Evolutionary conservation across 2,888 invertebrate genomes (phyloP), one percentile per base, ranked within the genome.

Genomic region (Tholera decimalis): DNA sequence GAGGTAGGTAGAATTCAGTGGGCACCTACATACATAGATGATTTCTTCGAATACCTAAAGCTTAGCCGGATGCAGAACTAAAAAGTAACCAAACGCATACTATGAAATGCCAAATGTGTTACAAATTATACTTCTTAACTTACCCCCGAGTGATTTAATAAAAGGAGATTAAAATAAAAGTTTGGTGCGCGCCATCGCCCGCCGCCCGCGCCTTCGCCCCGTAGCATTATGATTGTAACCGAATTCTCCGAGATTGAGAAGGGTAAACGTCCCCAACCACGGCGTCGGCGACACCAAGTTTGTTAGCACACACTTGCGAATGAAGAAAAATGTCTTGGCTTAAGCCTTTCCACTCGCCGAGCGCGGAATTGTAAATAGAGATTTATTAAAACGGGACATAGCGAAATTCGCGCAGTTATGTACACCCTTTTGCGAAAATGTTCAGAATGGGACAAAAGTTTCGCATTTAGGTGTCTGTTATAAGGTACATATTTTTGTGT

Each of bases 291-390:
- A 85, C 90, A 87, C 77, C 83, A 87, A 90, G 88, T 93, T 93
- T 92, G 93, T 93, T 92, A 93, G 91, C 92, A 89, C 92, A 92
- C 88, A 92, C 91, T 90, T 86, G 90, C 86, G 93, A 94, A 95
- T 95, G 94, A 94, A 94, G 94, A 95, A 94, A 94, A 94, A 95
- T 95, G 94, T 93, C 91, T 91, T 87, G 89, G 92, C 92, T 92
- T 93, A 94, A 93, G 93, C 92, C 93, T 91, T 90, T 91, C 92
- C 92, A 90, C 93, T 92, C 92, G 87, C 88, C 90, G 90, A 87
- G 91, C 89, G 88, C 85, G 85, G 92, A 92, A 91, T 91, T 91
- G 92, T 92, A 93, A 94, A 95, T 94, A 93, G 92, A 95, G 94
- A 94, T 95, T 95, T 95, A 95, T 94, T 93, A 93, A 92, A 93